These are phyloP conservation scores for Ericerus pela DNA, from an alignment of 1,140 invertebrate species.

Conservation along the genomic window DNA sequence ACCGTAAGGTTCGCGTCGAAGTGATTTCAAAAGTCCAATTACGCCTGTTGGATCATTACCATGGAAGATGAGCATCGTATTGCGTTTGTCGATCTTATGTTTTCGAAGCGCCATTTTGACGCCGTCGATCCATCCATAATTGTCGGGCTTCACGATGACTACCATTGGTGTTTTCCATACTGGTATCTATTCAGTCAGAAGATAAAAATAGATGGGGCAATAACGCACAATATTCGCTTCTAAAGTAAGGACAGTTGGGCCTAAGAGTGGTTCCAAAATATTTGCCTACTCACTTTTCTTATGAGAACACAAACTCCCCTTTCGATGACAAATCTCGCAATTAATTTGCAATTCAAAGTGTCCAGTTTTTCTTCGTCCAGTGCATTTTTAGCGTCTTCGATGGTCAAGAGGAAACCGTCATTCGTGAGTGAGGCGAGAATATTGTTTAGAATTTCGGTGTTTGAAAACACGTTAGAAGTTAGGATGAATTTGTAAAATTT, in stretches of 20 bases:
- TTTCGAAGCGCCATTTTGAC: neutral
- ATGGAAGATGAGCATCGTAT: neutral
- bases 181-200: neutral
- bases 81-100: neutral
- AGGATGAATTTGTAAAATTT: too few species aligned
- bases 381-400: neutral
- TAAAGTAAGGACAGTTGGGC: too few species aligned
- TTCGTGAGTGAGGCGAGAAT: neutral
- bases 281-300: neutral
- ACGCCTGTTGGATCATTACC: neutral
- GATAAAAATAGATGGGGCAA: too few species aligned
- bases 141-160: neutral
- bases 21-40: conserved; percentile 7
- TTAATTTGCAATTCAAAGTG: neutral
- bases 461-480: too few species aligned
- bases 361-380: neutral
- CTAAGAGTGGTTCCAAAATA: too few species aligned
- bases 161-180: neutral
- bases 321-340: neutral
- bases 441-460: conserved; percentile 7
- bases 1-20: conserved; percentile 12
- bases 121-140: neutral
- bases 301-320: neutral
- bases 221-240: too few species aligned
- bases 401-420: conserved; percentile 11